Percentiles rank a stretch among this genome's conserved stretches.
These are phyloP conservation scores for Paralichthys olivaceus DNA, from an alignment of 2,113 vertebrate species.

Conservation along the genomic window DNA sequence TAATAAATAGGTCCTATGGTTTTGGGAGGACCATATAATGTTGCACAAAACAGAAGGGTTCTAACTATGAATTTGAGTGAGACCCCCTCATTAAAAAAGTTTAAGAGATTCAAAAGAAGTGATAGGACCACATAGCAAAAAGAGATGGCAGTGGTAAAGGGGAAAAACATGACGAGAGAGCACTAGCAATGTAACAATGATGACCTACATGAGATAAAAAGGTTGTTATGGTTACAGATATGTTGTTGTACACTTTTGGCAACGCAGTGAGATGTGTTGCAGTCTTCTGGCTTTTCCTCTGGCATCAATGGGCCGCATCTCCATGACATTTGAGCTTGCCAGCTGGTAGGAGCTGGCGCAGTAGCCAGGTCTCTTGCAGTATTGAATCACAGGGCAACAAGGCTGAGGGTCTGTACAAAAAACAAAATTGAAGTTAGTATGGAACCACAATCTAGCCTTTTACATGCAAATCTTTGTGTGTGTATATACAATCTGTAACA, in stretches of 20 bases:
- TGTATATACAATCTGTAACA: no score
- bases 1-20: no score
- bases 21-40: no score
- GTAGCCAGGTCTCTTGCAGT: constrained; percentile 83
- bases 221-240: neutral
- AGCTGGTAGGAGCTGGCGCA: constrained; percentile 80
- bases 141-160: neutral
- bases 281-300: constrained; percentile 89
- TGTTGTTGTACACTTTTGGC: constrained; percentile 74
- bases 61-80: no score
- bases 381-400: constrained; percentile 63
- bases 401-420: constrained; percentile 23
- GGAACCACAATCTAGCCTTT: no score
- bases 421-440: neutral
- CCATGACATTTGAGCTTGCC: constrained; percentile 70
- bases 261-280: constrained; percentile 88
- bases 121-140: neutral
- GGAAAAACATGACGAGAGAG: neutral
- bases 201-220: neutral
- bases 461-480: no score
- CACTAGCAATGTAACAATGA: neutral
- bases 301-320: constrained; percentile 85
- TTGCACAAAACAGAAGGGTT: no score
- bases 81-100: neutral
- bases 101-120: neutral